A percentile compares a stretch with the other conserved stretches of the same genome.
phyloP scores from a whole-genome alignment of 2,888 invertebrate genomes.

The Nymphalis urticae region DNA sequence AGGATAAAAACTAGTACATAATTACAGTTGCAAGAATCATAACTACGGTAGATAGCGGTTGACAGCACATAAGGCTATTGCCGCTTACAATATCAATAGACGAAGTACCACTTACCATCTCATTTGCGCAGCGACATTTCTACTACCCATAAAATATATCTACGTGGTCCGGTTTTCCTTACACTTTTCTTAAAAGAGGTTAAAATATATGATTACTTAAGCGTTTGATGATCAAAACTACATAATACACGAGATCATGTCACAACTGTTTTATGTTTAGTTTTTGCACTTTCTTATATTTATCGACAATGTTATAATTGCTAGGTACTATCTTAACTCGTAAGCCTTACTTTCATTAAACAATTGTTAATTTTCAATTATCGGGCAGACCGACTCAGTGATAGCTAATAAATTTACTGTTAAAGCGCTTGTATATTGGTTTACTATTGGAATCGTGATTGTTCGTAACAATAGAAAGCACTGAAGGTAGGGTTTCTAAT shows the following conservation, averaged over 20 bases:
- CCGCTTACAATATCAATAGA: no score
- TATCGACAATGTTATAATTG: neutral
- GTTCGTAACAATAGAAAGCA: conserved; percentile 23
- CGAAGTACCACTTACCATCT: no score
- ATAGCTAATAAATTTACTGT: conserved; percentile 5
- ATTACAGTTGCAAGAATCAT: no score
- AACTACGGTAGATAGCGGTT: no score
- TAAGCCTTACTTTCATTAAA: conserved; percentile 3
- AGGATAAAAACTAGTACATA: no score
- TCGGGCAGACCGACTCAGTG: neutral
- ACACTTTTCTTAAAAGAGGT: no score
- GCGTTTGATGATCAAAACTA: neutral
- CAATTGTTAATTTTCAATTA: conserved; percentile 7
- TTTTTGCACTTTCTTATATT: neutral
- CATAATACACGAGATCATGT: neutral
- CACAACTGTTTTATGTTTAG: no score
- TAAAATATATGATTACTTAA: neutral
- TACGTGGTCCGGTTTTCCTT: no score
- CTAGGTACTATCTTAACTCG: neutral
- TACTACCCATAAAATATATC: no score
- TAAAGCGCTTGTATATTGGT: neutral
- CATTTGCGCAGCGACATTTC: no score
- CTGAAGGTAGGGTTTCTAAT: conserved; percentile 22
- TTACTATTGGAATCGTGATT: conserved; percentile 9
- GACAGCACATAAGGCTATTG: no score